Evolutionary conservation across 1,140 invertebrate species (phyloP), one percentile per base, ranked within the genome.

Genomic region (Drosophila sturtevanti): DNA sequence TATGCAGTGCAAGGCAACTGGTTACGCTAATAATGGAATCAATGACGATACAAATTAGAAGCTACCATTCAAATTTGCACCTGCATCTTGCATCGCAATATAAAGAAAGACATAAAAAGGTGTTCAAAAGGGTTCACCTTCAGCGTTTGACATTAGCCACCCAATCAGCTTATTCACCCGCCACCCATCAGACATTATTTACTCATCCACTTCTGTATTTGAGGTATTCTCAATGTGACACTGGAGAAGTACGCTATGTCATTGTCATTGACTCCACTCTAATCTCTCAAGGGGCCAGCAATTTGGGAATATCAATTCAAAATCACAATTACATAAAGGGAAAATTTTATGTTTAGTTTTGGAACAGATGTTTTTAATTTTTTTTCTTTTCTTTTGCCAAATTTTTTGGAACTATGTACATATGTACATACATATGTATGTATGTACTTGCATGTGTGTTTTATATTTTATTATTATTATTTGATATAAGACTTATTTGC

Each of bases 1-100:
- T 9, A 37, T 79, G 14, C 79, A 87, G 14, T 87, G 84, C 61
- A 87, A 89, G 76, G 59, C 76, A n/a, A 44, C 22, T 2, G 21
- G 6, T 18, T 41, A 52, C 21, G 62, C 56, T 22, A 89, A 64
- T 58, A 72, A 87, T 63, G 44, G 24, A 48, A 31, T 38, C 54
- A 48, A 58, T 48, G 60, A 31, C 10, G 21, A 11, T 18, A 51
- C 70, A 24, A 79, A 87, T 22, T 69, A 73, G 62, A 56, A 60
- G 24, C 31, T 61, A 35, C 38, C 38, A 31, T 22, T 34, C 24
- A 31, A 12, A 9, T 18, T 10, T 41, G 11, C 56, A 27, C n/a
- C 12, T 31, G n/a, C 41, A 48, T 18, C 41, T 48, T 48, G 16
- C 41, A 44, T 2, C 41, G 9, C 14, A 9, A n/a, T 6, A 41